phyloP scores from a whole-genome alignment of 2,797 vertebrate genomes.

The Esox masquinongy region DNA sequence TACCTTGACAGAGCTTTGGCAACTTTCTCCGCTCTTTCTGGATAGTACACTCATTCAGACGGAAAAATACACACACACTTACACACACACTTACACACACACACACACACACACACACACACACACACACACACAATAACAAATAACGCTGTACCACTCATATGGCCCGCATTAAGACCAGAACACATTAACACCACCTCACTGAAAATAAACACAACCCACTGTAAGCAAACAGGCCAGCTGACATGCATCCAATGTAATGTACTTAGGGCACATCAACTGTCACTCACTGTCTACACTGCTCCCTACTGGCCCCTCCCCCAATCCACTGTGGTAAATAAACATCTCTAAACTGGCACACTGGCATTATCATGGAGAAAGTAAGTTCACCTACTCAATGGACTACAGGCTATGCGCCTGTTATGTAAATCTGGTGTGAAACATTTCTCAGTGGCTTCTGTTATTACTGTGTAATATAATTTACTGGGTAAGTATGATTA shows the following conservation, averaged over 20 bases:
- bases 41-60: too few relatives aligned
- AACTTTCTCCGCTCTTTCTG: too few relatives aligned
- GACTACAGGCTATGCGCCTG: too few relatives aligned
- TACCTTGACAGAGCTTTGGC: too few relatives aligned
- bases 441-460: too few relatives aligned
- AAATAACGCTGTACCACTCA: too few relatives aligned
- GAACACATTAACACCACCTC: conserved; percentile 21
- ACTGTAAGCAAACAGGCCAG: conserved; percentile 13
- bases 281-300: conserved; percentile 51
- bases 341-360: conserved; percentile 36
- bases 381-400: too few relatives aligned
- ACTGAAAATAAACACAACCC: conserved; percentile 30
- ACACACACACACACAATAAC: not conserved
- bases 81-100: not conserved
- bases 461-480: too few relatives aligned
- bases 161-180: not conserved
- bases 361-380: not conserved
- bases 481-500: too few relatives aligned
- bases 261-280: conserved; percentile 54
- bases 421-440: not conserved
- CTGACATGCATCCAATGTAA: conserved; percentile 52
- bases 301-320: conserved; percentile 39
- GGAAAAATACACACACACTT: too few relatives aligned
- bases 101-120: not conserved
- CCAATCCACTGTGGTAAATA: conserved; percentile 38